A percentile compares a stretch with the other conserved stretches of the same genome.
phyloP scores from a whole-genome alignment of 2,888 invertebrate genomes.

The Tyria jacobaeae region DNA sequence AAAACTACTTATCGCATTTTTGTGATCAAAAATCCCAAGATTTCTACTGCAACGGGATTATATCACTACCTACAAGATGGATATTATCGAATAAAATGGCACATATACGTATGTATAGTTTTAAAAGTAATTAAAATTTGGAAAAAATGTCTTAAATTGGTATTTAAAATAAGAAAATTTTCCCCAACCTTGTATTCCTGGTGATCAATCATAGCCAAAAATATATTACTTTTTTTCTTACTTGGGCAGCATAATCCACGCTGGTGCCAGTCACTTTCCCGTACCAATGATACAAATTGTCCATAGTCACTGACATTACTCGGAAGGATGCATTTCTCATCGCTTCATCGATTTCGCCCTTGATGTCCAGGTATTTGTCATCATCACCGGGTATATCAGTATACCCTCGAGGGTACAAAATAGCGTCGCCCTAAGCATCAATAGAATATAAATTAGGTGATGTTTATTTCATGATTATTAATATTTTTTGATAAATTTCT shows the following conservation, averaged over 20 bases:
- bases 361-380: slow-evolving; percentile 74
- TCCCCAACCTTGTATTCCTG: no score
- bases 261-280: slow-evolving; percentile 69
- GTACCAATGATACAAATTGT: slow-evolving; percentile 72
- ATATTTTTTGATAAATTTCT: not conserved
- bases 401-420: slow-evolving; percentile 75
- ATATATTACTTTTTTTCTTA: slow-evolving; percentile 42
- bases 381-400: slow-evolving; percentile 64
- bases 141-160: no score
- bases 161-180: no score
- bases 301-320: slow-evolving; percentile 60
- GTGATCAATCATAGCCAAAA: no score
- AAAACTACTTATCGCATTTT: no score
- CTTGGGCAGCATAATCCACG: slow-evolving; percentile 77
- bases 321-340: slow-evolving; percentile 73
- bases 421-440: slow-evolving; percentile 71
- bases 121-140: no score
- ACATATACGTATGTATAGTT: no score
- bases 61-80: no score
- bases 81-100: no score
- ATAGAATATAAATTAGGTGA: not conserved
- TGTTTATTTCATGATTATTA: not conserved
- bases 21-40: no score
- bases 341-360: slow-evolving; percentile 72
- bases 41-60: no score